These are phyloP conservation scores for Elephantulus edwardii DNA, from an alignment of 2,113 vertebrate species.

Conservation along the genomic window DNA sequence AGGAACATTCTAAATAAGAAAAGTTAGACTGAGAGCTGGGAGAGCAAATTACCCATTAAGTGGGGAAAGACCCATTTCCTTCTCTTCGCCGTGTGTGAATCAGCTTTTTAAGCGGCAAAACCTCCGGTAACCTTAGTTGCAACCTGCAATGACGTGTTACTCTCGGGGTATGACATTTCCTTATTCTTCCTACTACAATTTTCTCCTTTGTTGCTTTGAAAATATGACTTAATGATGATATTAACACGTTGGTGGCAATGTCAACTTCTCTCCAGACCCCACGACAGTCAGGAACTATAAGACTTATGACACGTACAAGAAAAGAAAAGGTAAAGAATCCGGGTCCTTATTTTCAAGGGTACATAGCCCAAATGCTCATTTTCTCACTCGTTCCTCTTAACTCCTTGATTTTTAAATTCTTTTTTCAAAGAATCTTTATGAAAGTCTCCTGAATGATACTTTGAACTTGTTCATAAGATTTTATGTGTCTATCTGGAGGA, in stretches of 20 bases:
- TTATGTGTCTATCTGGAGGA: slow-evolving; percentile 83
- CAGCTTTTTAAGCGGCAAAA: slow-evolving; percentile 45
- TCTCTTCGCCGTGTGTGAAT: slow-evolving; percentile 44
- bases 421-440: slow-evolving; percentile 71
- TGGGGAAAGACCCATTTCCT: too few species aligned
- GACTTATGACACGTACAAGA: background rate
- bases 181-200: slow-evolving; percentile 76
- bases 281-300: background rate
- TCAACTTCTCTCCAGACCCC: slow-evolving; percentile 37
- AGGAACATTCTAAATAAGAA: background rate
- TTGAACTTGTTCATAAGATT: slow-evolving; percentile 84
- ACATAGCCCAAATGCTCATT: fast-evolving
- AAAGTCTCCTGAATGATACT: slow-evolving; percentile 77
- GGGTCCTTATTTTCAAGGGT: background rate
- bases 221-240: slow-evolving; percentile 82
- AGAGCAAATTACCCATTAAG: background rate
- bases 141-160: slow-evolving; percentile 73
- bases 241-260: slow-evolving; percentile 72
- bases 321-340: background rate
- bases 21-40: background rate
- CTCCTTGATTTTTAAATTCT: background rate
- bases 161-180: slow-evolving; percentile 75
- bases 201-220: slow-evolving; percentile 76
- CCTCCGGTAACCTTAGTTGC: slow-evolving; percentile 63
- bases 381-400: background rate